Percentiles rank a stretch among this genome's conserved stretches.
Evolutionary conservation across 2,797 vertebrate species (phyloP).

Genomic region (Gadopsis bispinosus): DNA sequence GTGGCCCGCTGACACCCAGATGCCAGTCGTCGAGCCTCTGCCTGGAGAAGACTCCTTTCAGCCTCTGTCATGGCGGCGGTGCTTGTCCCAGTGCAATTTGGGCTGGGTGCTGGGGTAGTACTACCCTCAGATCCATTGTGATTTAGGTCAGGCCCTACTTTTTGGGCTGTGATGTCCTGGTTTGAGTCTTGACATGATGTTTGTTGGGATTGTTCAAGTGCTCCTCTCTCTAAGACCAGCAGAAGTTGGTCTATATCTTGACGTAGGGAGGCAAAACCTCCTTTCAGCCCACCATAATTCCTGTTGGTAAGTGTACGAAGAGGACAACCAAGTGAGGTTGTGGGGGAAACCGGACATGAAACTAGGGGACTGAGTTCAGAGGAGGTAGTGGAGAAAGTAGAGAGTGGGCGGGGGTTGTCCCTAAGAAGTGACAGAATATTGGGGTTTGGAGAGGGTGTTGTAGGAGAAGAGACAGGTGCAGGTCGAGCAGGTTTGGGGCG

Average conservation of each 20-base stretch:
- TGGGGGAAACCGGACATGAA: constrained; percentile 79
- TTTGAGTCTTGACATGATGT: constrained; percentile 68
- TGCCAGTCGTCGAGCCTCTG: constrained; percentile 89
- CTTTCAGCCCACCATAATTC: constrained; percentile 83
- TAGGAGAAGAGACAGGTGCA: constrained; percentile 59
- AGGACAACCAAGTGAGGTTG: constrained; percentile 72
- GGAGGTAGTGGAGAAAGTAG: constrained; percentile 82
- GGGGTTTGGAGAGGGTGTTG: constrained; percentile 74
- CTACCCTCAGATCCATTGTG: constrained; percentile 70
- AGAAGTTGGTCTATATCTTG: constrained; percentile 91
- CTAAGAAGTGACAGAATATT: constrained; percentile 84
- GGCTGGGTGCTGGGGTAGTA: constrained; percentile 1
- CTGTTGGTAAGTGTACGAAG: constrained; percentile 87
- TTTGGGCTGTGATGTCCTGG: constrained; percentile 51
- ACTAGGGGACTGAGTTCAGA: constrained; percentile 87
- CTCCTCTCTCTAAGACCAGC: constrained; percentile 86
- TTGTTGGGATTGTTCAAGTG: constrained; percentile 75
- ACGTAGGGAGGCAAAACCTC: constrained; percentile 88
- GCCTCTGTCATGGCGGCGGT: constrained; percentile 86
- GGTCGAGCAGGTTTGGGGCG: constrained; percentile 76
- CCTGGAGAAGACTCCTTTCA: constrained; percentile 88
- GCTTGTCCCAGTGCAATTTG: constrained; percentile 67
- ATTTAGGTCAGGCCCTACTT: constrained; percentile 72
- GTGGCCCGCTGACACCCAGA: constrained; percentile 93
- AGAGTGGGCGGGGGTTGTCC: constrained; percentile 87